Evolutionary conservation across 2,797 vertebrate species (phyloP).

Genomic region (Sebastes variabilis): DNA sequence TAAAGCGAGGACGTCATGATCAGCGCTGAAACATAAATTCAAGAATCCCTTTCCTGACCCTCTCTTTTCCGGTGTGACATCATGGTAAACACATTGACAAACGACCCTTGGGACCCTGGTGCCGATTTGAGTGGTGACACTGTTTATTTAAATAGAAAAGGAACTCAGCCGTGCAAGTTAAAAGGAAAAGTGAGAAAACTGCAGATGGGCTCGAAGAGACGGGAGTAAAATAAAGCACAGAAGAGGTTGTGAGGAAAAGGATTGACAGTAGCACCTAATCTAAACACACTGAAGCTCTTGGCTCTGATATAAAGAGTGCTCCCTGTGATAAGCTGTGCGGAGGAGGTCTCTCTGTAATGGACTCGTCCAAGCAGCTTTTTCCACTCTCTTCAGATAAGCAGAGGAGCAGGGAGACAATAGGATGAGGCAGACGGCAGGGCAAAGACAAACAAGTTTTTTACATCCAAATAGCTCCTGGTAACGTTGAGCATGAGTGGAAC

Average conservation of each 20-base stretch:
- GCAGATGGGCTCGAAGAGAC: background rate
- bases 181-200: constrained; percentile 12
- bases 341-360: constrained; percentile 17
- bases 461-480: background rate
- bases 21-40: background rate
- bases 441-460: constrained; percentile 19
- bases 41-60: constrained; percentile 9
- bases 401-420: background rate
- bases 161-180: constrained; percentile 7
- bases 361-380: constrained; percentile 33
- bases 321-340: constrained; percentile 44
- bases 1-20: background rate
- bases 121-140: constrained; percentile 19
- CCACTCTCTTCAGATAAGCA: constrained; percentile 57
- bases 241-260: background rate
- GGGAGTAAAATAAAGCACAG: background rate
- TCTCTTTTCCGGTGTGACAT: constrained; percentile 49
- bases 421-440: constrained; percentile 2
- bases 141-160: constrained; percentile 45
- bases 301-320: constrained; percentile 34
- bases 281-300: constrained; percentile 17
- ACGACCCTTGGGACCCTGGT: constrained; percentile 24
- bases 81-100: constrained; percentile 52
- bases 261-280: constrained; percentile 18
- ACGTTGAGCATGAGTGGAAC: constrained; percentile 31